A percentile compares a stretch with the other conserved stretches of the same genome.
phyloP scores from a whole-genome alignment of 2,113 vertebrate species.

The Eubucco bourcierii region DNA sequence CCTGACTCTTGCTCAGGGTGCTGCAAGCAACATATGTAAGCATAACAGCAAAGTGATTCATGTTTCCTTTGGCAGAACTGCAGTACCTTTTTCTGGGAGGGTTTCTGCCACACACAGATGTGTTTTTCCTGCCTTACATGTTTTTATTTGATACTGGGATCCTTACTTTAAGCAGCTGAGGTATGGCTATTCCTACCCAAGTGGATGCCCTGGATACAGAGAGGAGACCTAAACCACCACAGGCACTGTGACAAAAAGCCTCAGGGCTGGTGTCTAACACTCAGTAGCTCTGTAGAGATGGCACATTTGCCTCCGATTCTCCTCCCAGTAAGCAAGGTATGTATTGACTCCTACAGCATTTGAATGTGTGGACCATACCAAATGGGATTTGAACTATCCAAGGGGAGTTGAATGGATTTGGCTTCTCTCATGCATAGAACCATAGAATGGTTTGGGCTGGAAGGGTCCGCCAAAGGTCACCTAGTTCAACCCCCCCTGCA shows the following conservation, averaged over 20 bases:
- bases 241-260: neutral
- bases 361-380: neutral
- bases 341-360: neutral
- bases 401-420: neutral
- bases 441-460: too few relatives aligned
- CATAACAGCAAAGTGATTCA: neutral
- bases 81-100: neutral
- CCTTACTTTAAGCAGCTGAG: neutral
- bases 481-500: too few relatives aligned
- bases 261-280: neutral
- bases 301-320: neutral
- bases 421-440: neutral
- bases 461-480: too few relatives aligned
- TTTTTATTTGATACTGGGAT: neutral
- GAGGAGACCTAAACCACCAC: neutral
- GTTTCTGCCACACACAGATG: neutral
- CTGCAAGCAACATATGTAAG: neutral
- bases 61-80: neutral
- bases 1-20: neutral
- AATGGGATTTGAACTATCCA: rapidly evolving
- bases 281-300: neutral
- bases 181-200: neutral
- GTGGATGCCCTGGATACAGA: neutral
- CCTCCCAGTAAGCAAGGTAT: neutral
- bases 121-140: neutral